Base-by-base conservation (phyloP, 2,888 invertebrate species). In the Stenchaetothrips biformis region DNA sequence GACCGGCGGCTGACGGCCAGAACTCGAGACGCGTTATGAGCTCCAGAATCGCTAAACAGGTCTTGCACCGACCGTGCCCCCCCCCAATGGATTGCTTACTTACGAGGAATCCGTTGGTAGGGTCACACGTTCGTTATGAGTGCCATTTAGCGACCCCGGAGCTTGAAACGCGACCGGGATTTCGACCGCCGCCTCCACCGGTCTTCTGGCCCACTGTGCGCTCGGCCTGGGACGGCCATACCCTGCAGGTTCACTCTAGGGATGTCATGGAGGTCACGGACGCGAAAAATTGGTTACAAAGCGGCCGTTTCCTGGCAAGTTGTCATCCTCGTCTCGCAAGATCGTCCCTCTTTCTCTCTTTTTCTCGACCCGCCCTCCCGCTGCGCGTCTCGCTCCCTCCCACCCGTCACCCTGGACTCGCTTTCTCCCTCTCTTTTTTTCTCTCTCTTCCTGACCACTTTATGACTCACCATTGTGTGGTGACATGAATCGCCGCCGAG, bases 221-320 rank as follows among this genome's bases (percentile, higher is more conserved):
- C 37, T 37, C 37, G 37, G 37, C 37, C 37, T 4, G 1, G 37
- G 37, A 2, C 37, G 37, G 37, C 37, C 37, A 2, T 37, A 2
- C 25, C 11, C 59, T 18, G 25, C 25, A 21, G 21, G 25, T 25
- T 74, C 67, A 74, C 67, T 74, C 67, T 18, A 13, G 59, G 59
- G 59, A 59, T 74, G 67, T 74, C 67, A 74, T 9, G 59, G 59
- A 59, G 25, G 67, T 74, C 67, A 74, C 21, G 67, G 21, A 74
- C 67, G 67, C 67, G 67, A 74, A 21, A 74, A 74, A 74, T 74
- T 74, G 67, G 67, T 25, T 74, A 74, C 67, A 74, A 74, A 74
- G 67, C 67, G 67, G 25, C 67, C 25, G 67, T 74, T 74, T 74
- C 67, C 67, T 74, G 21, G 21, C 25, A 18, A 18, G 9, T 7